Evolutionary conservation across 2,888 invertebrate genomes (phyloP), one percentile per base, ranked within the genome.

Genomic region (Drosophila suboccidentalis): DNA sequence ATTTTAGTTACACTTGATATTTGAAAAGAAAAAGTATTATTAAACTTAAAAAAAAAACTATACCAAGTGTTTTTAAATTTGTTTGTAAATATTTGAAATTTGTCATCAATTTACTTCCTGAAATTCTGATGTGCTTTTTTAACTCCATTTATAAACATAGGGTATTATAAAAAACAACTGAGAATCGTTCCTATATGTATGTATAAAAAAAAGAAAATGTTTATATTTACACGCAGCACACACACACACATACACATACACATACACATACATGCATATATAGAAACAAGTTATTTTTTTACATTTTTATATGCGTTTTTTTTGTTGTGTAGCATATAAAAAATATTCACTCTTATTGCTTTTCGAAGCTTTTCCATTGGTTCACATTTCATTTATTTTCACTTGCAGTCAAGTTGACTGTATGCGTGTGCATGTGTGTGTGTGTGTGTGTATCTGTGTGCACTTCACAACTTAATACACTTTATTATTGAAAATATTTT

Each of bases 401-500:
- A 73, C 87, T 89, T 71, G 75, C 68, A 79, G 73, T 68, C 77
- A 63, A 68, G 74, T 69, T 47, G 61, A 55, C 59, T 34, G 58
- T 66, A 32, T 55, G 26, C 46, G 32, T 54, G 26, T 46, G 17
- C 46, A 11, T 50, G 39, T 46, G 55, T 22, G 22, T 22, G 4
- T 22, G 4, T 36, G 41, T 65, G 61, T 43, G 47, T 54, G 49
- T 71, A 39, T 81, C 46, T 78, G 75, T 87, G 82, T 71, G 70
- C 80, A 80, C 86, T 87, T 89, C 85, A 87, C 87, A 87, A 87
- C 86, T 87, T 87, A 89, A 87, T 87, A 89, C 86, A 89, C 85
- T 87, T 87, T 89, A 87, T 86, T 86, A 89, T 89, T 87, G 87
- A 89, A 89, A 87, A 89, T 89, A 87, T 89, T 89, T 86, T 89